phyloP scores from a whole-genome alignment of 2,888 invertebrate species.

The Caenorhabditis sp. region DNA sequence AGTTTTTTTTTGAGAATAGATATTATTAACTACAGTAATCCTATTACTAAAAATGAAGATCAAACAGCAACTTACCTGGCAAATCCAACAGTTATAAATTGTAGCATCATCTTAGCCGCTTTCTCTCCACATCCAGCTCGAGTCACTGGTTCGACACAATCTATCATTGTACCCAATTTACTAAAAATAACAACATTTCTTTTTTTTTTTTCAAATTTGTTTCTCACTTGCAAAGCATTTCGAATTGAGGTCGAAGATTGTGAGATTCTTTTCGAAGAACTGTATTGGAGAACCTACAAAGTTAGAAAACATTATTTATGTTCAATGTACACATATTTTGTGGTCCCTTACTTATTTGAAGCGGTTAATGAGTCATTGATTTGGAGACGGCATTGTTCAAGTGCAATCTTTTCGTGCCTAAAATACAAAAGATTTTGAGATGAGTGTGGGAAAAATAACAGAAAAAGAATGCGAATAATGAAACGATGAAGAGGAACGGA shows the following conservation, averaged over 20 bases:
- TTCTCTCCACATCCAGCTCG: slow-evolving; percentile 53
- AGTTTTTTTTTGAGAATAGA: too few species aligned
- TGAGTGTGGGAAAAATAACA: not conserved
- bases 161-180: slow-evolving; percentile 55
- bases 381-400: slow-evolving; percentile 44
- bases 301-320: not conserved
- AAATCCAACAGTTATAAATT: slow-evolving; percentile 60
- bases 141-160: slow-evolving; percentile 58
- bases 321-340: not conserved
- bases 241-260: slow-evolving; percentile 51
- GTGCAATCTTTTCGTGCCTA: slow-evolving; percentile 50
- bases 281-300: slow-evolving; percentile 40
- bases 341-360: slow-evolving; percentile 25
- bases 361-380: slow-evolving; percentile 55
- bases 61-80: slow-evolving; percentile 50
- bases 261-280: slow-evolving; percentile 56
- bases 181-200: slow-evolving; percentile 19
- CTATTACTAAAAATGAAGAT: too few species aligned
- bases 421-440: slow-evolving; percentile 18
- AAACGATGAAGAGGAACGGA: too few species aligned
- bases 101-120: slow-evolving; percentile 57
- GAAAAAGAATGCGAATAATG: not conserved
- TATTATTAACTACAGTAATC: too few species aligned
- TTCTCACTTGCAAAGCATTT: slow-evolving; percentile 50
- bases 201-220: not conserved